Evolutionary conservation across 2,888 invertebrate species (phyloP).

Genomic region (Isoperla grammatica): DNA sequence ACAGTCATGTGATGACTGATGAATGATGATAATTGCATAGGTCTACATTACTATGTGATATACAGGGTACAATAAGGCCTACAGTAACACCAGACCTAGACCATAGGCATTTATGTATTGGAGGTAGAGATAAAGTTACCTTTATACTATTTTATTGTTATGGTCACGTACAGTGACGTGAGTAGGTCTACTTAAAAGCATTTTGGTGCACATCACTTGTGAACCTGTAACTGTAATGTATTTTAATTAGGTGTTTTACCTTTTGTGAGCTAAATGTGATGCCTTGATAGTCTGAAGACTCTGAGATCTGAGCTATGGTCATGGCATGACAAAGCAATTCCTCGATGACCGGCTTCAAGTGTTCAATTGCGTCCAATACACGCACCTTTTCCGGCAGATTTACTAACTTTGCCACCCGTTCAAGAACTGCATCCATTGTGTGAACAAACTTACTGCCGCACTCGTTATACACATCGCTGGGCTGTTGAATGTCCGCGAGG

Average conservation of each 20-base stretch:
- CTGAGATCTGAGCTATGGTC: constrained; percentile 44
- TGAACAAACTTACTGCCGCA: constrained; percentile 14
- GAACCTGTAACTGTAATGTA: too few relatives aligned
- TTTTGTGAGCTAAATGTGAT: constrained; percentile 43
- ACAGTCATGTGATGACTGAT: too few relatives aligned
- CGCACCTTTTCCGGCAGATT: constrained; percentile 28
- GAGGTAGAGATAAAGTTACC: too few relatives aligned
- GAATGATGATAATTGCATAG: too few relatives aligned
- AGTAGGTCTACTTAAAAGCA: too few relatives aligned
- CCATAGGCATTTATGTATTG: too few relatives aligned
- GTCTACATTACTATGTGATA: too few relatives aligned
- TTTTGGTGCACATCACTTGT: too few relatives aligned
- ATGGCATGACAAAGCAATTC: constrained; percentile 44
- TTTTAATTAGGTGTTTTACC: constrained; percentile 36
- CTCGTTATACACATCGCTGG: constrained; percentile 34
- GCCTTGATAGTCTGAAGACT: constrained; percentile 41
- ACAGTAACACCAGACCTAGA: too few relatives aligned
- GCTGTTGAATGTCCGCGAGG: constrained; percentile 36
- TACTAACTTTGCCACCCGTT: constrained; percentile 21
- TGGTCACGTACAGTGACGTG: too few relatives aligned
- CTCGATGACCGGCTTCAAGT: constrained; percentile 41
- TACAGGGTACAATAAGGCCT: too few relatives aligned
- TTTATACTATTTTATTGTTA: too few relatives aligned
- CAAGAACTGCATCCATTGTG: constrained; percentile 42
- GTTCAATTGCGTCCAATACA: constrained; percentile 36